Conservation (phyloP, 1,140 invertebrate genomes). For the Mamestra configurata region DNA sequence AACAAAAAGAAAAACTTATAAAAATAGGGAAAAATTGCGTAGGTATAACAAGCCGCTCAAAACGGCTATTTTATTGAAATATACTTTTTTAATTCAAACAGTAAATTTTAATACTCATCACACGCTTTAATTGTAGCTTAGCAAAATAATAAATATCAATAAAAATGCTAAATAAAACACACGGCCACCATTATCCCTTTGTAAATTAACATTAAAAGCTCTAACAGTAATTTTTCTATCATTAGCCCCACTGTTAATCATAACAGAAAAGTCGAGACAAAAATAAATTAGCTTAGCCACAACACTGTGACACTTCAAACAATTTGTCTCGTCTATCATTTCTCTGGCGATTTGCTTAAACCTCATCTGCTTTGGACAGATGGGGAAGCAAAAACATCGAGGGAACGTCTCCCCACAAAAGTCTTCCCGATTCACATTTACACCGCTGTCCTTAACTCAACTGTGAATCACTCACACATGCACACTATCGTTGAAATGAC, state of each 20-base stretch:
- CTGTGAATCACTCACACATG: neutral
- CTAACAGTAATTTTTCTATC: constrained; percentile 19
- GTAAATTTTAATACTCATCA: too few species aligned
- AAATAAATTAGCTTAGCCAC: constrained; percentile 49
- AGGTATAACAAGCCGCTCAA: too few species aligned
- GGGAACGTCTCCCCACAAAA: constrained; percentile 27
- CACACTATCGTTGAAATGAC: neutral
- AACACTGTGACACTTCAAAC: constrained; percentile 62
- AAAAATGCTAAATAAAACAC: neutral
- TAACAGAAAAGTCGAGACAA: constrained; percentile 30
- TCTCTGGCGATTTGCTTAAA: constrained; percentile 69
- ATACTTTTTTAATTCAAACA: too few species aligned
- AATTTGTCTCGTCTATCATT: constrained; percentile 73
- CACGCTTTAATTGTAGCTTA: too few species aligned
- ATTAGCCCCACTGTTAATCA: constrained; percentile 16
- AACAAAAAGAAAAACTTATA: too few species aligned
- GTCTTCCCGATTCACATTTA: constrained; percentile 16
- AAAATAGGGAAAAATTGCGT: too few species aligned
- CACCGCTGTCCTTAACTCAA: neutral
- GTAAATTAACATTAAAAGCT: constrained; percentile 32
- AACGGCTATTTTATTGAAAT: too few species aligned
- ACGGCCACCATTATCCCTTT: neutral
- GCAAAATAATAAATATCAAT: too few species aligned
- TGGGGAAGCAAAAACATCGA: constrained; percentile 61
- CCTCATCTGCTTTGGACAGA: constrained; percentile 67